These are phyloP conservation scores for Papilio protenor DNA, from an alignment of 2,888 invertebrate species.

Conservation along the genomic window DNA sequence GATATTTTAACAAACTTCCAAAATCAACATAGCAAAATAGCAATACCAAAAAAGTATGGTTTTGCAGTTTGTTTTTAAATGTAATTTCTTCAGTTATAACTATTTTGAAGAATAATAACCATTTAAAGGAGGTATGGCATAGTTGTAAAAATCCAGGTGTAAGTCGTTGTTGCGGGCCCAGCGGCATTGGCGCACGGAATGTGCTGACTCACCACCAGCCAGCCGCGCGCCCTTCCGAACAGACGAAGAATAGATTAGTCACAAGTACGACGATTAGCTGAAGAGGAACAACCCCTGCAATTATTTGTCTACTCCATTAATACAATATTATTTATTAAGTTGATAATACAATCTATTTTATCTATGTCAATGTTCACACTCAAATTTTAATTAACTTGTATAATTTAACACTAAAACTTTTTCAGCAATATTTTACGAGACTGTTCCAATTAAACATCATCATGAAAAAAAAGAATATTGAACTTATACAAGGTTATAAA, in stretches of 20 bases:
- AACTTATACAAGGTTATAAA: not conserved
- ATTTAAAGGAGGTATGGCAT: not conserved
- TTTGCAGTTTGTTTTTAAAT: too few relatives aligned
- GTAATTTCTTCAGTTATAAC: too few relatives aligned
- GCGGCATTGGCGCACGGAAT: conserved; percentile 14
- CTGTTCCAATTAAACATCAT: not conserved
- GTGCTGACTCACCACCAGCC: conserved; percentile 26
- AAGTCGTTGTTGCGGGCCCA: not conserved
- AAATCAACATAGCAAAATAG: too few relatives aligned
- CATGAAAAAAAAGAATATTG: not conserved
- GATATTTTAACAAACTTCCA: too few relatives aligned
- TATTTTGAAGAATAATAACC: not conserved
- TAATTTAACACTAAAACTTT: not conserved
- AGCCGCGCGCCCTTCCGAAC: not conserved
- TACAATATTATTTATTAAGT: too few relatives aligned
- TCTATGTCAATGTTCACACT: not conserved
- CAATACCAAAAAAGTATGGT: too few relatives aligned
- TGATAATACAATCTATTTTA: not conserved
- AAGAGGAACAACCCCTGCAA: not conserved
- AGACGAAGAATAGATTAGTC: conserved; percentile 8
- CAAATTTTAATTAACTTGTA: not conserved
- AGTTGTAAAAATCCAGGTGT: not conserved
- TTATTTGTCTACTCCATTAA: not conserved
- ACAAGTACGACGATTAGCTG: conserved; percentile 18
- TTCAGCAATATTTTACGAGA: not conserved